A percentile compares a stretch with the other conserved stretches of the same genome.
phyloP scores from a whole-genome alignment of 2,888 invertebrate species.

The Calameuta pallipes region DNA sequence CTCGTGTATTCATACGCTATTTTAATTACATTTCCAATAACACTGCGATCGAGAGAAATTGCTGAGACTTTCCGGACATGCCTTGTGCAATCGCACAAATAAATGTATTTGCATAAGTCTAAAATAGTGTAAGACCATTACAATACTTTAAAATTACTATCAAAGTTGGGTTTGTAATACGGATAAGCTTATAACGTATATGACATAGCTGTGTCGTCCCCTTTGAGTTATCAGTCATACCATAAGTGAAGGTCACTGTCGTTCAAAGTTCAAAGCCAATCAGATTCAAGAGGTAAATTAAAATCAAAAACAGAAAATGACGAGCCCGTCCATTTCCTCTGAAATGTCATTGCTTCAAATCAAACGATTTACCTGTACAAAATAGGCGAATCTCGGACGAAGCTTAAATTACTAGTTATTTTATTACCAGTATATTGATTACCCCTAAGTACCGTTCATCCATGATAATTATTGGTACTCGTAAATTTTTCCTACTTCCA shows the following conservation, averaged over 20 bases:
- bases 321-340: neutral
- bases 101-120: neutral
- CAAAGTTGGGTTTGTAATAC: neutral
- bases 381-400: neutral
- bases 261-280: neutral
- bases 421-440: neutral
- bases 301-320: neutral
- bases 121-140: neutral
- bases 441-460: neutral
- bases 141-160: neutral
- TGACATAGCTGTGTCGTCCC: neutral
- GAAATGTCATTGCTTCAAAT: neutral
- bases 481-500: neutral
- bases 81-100: neutral
- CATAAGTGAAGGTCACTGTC: neutral
- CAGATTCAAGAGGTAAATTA: neutral
- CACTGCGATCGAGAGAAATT: neutral
- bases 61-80: neutral
- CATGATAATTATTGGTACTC: neutral
- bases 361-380: neutral
- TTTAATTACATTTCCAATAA: neutral
- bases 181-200: neutral
- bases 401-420: neutral
- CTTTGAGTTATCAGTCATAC: neutral
- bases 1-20: slow-evolving; percentile 26